phyloP scores from a whole-genome alignment of 2,888 invertebrate species.

The Scaeva pyrastri region DNA sequence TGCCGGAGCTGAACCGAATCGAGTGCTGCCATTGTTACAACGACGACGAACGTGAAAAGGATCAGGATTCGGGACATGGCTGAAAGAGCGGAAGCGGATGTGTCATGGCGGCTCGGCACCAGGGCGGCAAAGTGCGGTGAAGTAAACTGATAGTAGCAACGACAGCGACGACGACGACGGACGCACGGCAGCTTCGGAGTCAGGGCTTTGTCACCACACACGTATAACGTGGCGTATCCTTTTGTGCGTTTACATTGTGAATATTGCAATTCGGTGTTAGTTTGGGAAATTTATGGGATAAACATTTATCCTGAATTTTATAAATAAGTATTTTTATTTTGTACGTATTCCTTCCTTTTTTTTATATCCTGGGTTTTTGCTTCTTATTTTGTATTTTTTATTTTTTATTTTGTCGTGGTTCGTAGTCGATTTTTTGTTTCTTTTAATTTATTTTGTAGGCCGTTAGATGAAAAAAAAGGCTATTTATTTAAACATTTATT shows the following conservation, averaged over 20 bases:
- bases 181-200: conserved; percentile 49
- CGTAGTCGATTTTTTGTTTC: conserved; percentile 53
- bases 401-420: conserved; percentile 33
- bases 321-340: conserved; percentile 61
- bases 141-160: conserved; percentile 51
- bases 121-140: neutral
- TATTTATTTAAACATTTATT: conserved; percentile 68
- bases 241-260: conserved; percentile 58
- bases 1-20: too few relatives aligned
- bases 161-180: conserved; percentile 47
- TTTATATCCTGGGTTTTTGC: too few relatives aligned
- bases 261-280: conserved; percentile 73
- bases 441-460: conserved; percentile 25
- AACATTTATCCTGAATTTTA: conserved; percentile 73
- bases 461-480: conserved; percentile 64
- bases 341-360: too few relatives aligned
- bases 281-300: conserved; percentile 71
- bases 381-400: conserved; percentile 17
- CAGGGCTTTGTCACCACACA: conserved; percentile 71
- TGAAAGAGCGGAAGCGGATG: neutral
- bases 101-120: neutral
- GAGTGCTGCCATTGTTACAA: conserved; percentile 12
- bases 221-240: conserved; percentile 29
- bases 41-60: neutral
- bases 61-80: conserved; percentile 1